phyloP scores from a whole-genome alignment of 2,888 invertebrate species.

The Phymatocera aterrima region DNA sequence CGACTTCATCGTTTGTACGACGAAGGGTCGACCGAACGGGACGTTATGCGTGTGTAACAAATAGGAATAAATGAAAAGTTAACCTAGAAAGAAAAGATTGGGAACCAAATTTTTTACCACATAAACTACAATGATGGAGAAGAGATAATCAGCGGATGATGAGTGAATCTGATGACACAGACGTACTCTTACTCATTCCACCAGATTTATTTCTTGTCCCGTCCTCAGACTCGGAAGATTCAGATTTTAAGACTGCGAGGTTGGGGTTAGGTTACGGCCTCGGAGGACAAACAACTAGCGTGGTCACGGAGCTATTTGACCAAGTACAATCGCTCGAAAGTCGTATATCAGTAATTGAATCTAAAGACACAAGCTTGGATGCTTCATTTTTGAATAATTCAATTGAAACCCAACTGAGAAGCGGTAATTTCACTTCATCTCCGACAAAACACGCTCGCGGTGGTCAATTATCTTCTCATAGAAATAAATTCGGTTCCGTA shows the following conservation, averaged over 20 bases:
- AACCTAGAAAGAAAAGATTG: background rate
- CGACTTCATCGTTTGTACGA: background rate
- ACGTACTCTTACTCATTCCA: conserved; percentile 86
- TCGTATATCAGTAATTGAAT: conserved; percentile 76
- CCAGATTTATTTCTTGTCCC: conserved; percentile 85
- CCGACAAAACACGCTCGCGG: conserved; percentile 33
- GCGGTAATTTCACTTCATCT: conserved; percentile 12
- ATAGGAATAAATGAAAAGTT: background rate
- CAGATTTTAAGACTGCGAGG: conserved; percentile 42
- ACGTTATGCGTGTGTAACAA: no score
- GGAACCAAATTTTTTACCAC: background rate
- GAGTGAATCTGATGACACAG: conserved; percentile 89
- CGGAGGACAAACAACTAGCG: conserved; percentile 74
- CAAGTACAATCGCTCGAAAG: conserved; percentile 79
- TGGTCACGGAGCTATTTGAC: conserved; percentile 80
- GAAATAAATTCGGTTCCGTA: conserved; percentile 56
- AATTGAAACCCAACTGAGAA: conserved; percentile 46
- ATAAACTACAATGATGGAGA: conserved; percentile 36
- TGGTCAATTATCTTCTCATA: conserved; percentile 53
- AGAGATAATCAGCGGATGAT: conserved; percentile 70
- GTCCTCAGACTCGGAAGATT: conserved; percentile 77
- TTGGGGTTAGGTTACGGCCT: conserved; percentile 47
- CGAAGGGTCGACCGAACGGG: background rate
- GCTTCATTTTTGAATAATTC: conserved; percentile 56
- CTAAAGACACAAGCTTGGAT: conserved; percentile 67